A percentile compares a stretch with the other conserved stretches of the same genome.
phyloP scores from a whole-genome alignment of 2,888 invertebrate genomes.

The Cantharis flavilabris region DNA sequence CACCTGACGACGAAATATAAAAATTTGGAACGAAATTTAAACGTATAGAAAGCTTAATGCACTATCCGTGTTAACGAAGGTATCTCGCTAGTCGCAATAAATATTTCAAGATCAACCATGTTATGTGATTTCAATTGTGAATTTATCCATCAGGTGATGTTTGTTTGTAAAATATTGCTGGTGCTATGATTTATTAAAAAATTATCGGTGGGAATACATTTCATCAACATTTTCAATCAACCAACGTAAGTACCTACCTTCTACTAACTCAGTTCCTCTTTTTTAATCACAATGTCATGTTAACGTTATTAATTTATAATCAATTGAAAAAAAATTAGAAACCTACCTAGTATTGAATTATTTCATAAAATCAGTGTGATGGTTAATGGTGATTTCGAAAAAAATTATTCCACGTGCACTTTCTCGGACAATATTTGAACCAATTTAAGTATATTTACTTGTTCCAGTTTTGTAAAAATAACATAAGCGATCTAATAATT shows the following conservation, averaged over 20 bases:
- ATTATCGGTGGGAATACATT: too few species aligned
- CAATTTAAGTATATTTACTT: not conserved
- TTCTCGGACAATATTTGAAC: not conserved
- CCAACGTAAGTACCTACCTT: not conserved
- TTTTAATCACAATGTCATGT: not conserved
- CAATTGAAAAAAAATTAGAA: not conserved
- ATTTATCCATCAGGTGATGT: not conserved
- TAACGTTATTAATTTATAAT: not conserved
- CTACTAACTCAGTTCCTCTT: not conserved
- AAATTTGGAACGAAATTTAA: constrained; percentile 9
- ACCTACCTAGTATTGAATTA: not conserved
- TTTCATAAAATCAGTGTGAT: not conserved
- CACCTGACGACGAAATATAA: not conserved
- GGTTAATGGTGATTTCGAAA: not conserved
- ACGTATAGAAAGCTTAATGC: constrained; percentile 11
- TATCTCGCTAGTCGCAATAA: not conserved
- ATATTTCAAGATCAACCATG: not conserved
- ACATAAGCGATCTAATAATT: not conserved
- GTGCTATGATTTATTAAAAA: not conserved
- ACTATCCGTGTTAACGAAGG: not conserved
- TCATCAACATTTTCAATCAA: not conserved
- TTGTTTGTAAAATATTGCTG: not conserved
- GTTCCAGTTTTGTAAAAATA: not conserved
- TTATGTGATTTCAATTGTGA: not conserved
- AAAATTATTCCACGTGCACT: not conserved